Conservation (phyloP, 53 echinoderm and acorn worm genomes). For the Paracentrotus lividus region DNA sequence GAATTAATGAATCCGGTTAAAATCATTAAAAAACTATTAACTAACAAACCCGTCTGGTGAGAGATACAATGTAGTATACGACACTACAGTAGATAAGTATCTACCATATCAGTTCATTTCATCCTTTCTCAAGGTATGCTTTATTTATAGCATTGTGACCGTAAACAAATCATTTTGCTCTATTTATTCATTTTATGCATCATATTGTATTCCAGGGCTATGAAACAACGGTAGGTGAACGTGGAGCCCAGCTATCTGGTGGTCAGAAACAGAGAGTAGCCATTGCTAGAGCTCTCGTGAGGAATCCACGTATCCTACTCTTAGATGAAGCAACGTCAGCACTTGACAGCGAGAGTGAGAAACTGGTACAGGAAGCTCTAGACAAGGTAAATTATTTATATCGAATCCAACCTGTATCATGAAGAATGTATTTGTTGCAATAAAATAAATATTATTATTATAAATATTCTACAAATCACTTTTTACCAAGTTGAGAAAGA, state of each 20-base stretch:
- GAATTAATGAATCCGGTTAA: no score
- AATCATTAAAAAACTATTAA: no score
- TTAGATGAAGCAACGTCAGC: slow-evolving; percentile 99
- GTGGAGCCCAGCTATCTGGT: slow-evolving; percentile 97
- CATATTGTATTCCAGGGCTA: slow-evolving; percentile 79
- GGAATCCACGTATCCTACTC: slow-evolving; percentile 92
- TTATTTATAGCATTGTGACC: neutral
- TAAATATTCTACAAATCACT: no score
- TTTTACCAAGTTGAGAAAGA: no score
- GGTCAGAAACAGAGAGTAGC: slow-evolving; percentile 99
- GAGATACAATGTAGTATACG: no score
- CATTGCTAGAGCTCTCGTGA: slow-evolving; percentile 97
- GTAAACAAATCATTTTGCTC: no score
- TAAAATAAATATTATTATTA: no score
- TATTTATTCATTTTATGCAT: neutral
- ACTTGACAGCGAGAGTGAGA: slow-evolving; percentile 96
- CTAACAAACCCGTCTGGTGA: no score
- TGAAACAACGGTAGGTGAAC: slow-evolving; percentile 93
- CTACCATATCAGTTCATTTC: slow-evolving; percentile 91
- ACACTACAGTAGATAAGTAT: no score
- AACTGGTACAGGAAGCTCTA: slow-evolving; percentile 91
- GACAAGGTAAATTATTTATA: slow-evolving; percentile 94
- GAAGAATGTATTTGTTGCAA: no score
- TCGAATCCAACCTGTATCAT: no score
- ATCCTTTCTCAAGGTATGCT: slow-evolving; percentile 76